A percentile compares a stretch with the other conserved stretches of the same genome.
These are phyloP conservation scores for Shargacucullia verbasci DNA, from an alignment of 2,888 invertebrate genomes.

Conservation along the genomic window DNA sequence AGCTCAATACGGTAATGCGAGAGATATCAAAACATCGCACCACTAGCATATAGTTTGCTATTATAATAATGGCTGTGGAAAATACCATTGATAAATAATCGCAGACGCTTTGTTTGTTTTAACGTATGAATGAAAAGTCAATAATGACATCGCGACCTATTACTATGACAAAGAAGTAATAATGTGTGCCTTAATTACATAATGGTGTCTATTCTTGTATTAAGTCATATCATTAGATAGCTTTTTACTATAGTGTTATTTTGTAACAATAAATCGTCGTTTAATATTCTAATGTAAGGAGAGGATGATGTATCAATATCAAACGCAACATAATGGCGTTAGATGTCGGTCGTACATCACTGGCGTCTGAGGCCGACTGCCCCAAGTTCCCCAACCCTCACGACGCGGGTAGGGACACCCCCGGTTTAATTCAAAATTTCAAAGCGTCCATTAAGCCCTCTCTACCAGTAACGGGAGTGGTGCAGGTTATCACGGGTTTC, in stretches of 20 bases:
- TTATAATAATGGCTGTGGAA: slow-evolving; percentile 53
- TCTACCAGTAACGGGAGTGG: slow-evolving; percentile 72
- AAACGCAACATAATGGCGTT: slow-evolving; percentile 65
- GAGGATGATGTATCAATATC: slow-evolving; percentile 60
- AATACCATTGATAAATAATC: slow-evolving; percentile 48
- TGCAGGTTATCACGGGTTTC: slow-evolving; percentile 76
- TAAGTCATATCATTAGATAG: slow-evolving; percentile 32
- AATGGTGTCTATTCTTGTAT: slow-evolving; percentile 36
- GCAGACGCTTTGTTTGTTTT: slow-evolving; percentile 37
- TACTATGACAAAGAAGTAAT: slow-evolving; percentile 38
- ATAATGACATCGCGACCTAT: slow-evolving; percentile 44
- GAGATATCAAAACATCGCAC: slow-evolving; percentile 50
- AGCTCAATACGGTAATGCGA: slow-evolving; percentile 47
- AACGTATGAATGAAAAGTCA: slow-evolving; percentile 52
- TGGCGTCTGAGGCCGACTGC: slow-evolving; percentile 58
- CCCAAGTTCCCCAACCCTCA: slow-evolving; percentile 59
- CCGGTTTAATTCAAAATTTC: slow-evolving; percentile 74
- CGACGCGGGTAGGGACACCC: slow-evolving; percentile 53
- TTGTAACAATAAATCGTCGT: slow-evolving; percentile 33
- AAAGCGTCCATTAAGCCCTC: slow-evolving; percentile 70
- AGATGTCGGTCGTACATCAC: slow-evolving; percentile 63
- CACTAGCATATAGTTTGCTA: slow-evolving; percentile 35
- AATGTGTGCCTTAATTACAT: slow-evolving; percentile 42
- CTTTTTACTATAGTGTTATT: slow-evolving; percentile 30
- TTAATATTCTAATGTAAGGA: slow-evolving; percentile 45